Evolutionary conservation across 1,140 invertebrate species (phyloP), one percentile per base, ranked within the genome.

Genomic region (Leptopilina boulardi): DNA sequence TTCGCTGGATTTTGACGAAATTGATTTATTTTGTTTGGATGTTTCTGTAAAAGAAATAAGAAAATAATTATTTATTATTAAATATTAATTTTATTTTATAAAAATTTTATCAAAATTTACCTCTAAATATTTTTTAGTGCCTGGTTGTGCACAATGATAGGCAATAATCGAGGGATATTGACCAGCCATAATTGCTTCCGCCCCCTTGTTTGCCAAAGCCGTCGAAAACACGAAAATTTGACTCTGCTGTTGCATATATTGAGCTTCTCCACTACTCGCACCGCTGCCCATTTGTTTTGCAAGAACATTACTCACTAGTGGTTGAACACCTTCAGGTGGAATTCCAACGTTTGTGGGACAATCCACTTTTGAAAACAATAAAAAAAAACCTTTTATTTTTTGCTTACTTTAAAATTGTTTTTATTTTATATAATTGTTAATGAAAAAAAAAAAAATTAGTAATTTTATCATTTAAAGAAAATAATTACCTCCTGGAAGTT

Each of bases 181-280:
- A 15, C 97, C 96, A 81, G 95, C 94, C 76, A 97, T 90, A 18
- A 99, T 97, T 6, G 96, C 94, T 84, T 99, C 98, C 1, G 98
- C 97, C 13, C 97, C 97, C 86, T 98, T 96, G 91, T 99, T 99
- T 0, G 98, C 98, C 87, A 99, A 89, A 80, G 94, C 91, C 0
- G 98, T 99, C 11, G 97, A 97, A 92, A 99, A 99, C 73, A 99
- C 98, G 94, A 98, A 99, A 86, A 99, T 98, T 91, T 99, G 98
- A 92, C 96, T 99, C 90, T 98, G 97, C 88, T 99, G 98, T 91
- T 98, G 97, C 96, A 96, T 96, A 84, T 96, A 96, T 86, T 96
- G 94, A 79, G 94, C 94, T 85, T 91, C 89, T 10, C 88, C 87
- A 76, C 90, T 90, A 90, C 92, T 91, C 94, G 95, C 93, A 94